Conservation (phyloP, 2,113 vertebrate species). For the Micronisus gabar region DNA sequence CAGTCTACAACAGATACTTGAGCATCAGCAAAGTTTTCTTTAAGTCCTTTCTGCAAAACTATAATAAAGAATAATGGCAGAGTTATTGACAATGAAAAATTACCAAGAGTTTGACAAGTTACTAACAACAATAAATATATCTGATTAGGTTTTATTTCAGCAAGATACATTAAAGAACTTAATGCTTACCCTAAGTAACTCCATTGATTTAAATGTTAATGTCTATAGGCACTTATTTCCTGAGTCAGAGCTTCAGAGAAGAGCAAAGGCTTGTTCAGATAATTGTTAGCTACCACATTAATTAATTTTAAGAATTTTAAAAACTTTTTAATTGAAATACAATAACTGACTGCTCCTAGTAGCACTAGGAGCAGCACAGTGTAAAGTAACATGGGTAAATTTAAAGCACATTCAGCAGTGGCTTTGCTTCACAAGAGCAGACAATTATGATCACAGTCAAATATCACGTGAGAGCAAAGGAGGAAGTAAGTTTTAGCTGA, state of each 20-base stretch:
- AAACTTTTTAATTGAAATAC: neutral
- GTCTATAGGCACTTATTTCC: neutral
- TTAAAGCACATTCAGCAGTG: neutral
- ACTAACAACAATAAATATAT: neutral
- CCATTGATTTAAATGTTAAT: neutral
- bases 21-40: slow-evolving; percentile 87
- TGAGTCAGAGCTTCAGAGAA: neutral
- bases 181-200: neutral
- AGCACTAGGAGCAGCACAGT: neutral
- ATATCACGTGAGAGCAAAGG: neutral
- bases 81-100: neutral
- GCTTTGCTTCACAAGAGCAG: neutral
- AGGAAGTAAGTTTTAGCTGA: neutral
- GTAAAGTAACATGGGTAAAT: neutral
- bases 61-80: slow-evolving; percentile 5
- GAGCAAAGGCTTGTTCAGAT: neutral
- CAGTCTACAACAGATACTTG: slow-evolving; percentile 89
- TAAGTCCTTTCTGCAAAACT: slow-evolving; percentile 89
- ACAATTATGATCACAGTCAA: fast-evolving
- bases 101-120: neutral
- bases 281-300: neutral
- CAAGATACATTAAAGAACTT: neutral
- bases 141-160: neutral
- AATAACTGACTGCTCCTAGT: neutral
- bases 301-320: neutral